Conservation (phyloP, 2,797 vertebrate species). For the Sebastiscus albofasciatus region DNA sequence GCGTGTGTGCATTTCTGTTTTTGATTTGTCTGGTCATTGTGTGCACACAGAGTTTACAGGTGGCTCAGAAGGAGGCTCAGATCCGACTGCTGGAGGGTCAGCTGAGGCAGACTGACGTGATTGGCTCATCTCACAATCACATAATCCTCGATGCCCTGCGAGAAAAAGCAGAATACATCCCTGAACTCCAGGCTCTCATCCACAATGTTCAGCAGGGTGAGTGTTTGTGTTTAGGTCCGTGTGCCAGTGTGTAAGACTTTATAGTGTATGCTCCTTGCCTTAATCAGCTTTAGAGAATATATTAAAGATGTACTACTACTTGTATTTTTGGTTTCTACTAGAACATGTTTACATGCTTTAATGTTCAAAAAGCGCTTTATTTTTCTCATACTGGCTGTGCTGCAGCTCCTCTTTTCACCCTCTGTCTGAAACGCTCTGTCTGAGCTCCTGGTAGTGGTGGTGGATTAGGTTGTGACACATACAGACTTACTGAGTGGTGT, state of each 20-base stretch:
- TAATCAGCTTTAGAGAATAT: neutral
- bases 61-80: constrained; percentile 95
- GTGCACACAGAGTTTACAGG: constrained; percentile 89
- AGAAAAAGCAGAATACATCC: constrained; percentile 93
- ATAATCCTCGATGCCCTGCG: constrained; percentile 91
- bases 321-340: too few species aligned
- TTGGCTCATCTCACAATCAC: constrained; percentile 90
- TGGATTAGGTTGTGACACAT: neutral
- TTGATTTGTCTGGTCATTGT: neutral
- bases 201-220: constrained; percentile 92
- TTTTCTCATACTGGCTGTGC: too few species aligned
- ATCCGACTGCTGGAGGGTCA: constrained; percentile 94
- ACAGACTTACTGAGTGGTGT: neutral
- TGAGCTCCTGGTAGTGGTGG: neutral
- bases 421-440: too few species aligned
- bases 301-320: neutral
- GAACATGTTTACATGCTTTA: too few species aligned
- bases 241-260: neutral
- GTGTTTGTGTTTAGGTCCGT: neutral
- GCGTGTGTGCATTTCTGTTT: neutral
- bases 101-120: constrained; percentile 90
- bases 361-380: too few species aligned
- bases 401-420: too few species aligned
- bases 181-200: constrained; percentile 91
- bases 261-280: neutral